phyloP scores from a whole-genome alignment of 2,888 invertebrate species.

The Plebejus anna region DNA sequence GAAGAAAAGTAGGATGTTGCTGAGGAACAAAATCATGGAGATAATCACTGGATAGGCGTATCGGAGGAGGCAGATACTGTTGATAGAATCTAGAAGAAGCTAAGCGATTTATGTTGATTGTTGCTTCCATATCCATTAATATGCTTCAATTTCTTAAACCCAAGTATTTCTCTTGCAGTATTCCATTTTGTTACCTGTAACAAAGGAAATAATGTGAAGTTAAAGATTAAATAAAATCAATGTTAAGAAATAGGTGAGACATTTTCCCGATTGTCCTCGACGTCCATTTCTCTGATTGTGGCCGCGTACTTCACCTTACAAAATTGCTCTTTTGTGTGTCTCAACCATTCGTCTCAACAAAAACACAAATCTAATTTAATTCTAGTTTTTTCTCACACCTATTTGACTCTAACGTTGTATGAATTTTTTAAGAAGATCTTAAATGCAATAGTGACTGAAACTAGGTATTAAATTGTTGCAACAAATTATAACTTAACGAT shows the following conservation, averaged over 20 bases:
- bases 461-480: neutral
- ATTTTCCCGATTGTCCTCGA: slow-evolving; percentile 50
- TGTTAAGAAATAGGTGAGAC: slow-evolving; percentile 37
- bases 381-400: neutral
- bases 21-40: slow-evolving; percentile 69
- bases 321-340: slow-evolving; percentile 41
- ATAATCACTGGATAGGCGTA: slow-evolving; percentile 63
- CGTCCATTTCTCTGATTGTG: slow-evolving; percentile 68
- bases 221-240: slow-evolving; percentile 26
- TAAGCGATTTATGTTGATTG: slow-evolving; percentile 65
- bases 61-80: slow-evolving; percentile 65
- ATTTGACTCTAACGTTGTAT: neutral
- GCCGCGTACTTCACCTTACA: slow-evolving; percentile 41
- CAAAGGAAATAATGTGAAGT: slow-evolving; percentile 39
- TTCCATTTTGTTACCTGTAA: slow-evolving; percentile 45
- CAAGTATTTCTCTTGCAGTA: slow-evolving; percentile 29
- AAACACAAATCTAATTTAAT: neutral
- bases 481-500: neutral
- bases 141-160: slow-evolving; percentile 7
- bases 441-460: neutral
- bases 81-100: slow-evolving; percentile 67
- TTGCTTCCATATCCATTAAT: slow-evolving; percentile 62
- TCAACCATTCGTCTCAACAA: neutral
- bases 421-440: neutral
- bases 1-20: slow-evolving; percentile 69